Evolutionary conservation across 2,113 vertebrate genomes (phyloP), one percentile per base, ranked within the genome.

Genomic region (Xiphophorus couchianus): DNA sequence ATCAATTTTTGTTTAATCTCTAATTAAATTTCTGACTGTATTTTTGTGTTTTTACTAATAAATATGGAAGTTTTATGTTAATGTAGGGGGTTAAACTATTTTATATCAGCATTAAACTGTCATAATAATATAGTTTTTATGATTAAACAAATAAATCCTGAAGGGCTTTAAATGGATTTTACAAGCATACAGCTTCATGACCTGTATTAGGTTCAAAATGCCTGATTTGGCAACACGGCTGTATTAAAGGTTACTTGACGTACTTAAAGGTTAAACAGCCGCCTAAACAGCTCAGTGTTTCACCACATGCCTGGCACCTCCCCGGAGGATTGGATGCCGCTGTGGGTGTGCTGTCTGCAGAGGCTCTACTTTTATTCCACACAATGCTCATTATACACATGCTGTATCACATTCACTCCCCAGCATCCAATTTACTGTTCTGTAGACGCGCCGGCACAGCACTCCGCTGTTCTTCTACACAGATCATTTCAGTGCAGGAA

Each of bases 231-330:
- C 74, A 44, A 2, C 77, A 73, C 66, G 85, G 73, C 77, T 86
- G 81, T 42, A 60, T 84, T 83, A 86, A 78, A 82, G 69, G 64
- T 77, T 74, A 70, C 87, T 88, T 82, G 76, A 85, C 84, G 78
- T 76, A 72, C 76, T 78, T 81, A 29, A 79, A 88, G 90, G 90
- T 93, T 93, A 93, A 93, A 89, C 78, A 71, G 87, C 77, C 87
- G 87, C 91, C 92, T 86, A 75, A 84, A 86, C 81, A 77, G 81
- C 81, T 73, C 80, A 90, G 84, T 87, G 62, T 87, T 66, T 25
- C 87, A 73, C 80, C 80, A 74, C 83, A 80, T 70, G 80, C 66
- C 67, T 30, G 77, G 17, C 78, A 15, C 62, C 65, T 72, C 78
- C 80, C 86, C 73, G 15, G 33, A 87, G 88, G 78, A 87, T 78